Evolutionary conservation across 2,888 invertebrate genomes (phyloP), one percentile per base, ranked within the genome.

Genomic region (Pimpla rufipes): DNA sequence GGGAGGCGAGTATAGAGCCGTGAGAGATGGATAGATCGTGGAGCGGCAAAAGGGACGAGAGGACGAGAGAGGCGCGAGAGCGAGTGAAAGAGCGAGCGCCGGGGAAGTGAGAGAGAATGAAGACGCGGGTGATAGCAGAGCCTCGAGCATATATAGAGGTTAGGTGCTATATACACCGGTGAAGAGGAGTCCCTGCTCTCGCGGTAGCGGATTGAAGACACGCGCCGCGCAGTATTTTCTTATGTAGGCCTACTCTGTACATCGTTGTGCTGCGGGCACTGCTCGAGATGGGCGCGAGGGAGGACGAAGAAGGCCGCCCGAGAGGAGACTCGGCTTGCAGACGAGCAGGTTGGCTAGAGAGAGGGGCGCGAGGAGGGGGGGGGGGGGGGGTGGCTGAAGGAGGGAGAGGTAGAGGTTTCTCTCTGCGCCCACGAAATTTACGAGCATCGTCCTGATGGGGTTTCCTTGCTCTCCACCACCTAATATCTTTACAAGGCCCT

Each of bases 401-500:
- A 88, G 88, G 66, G 59, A 68, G 68, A 77, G 64, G 55, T 35
- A 55, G 78, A 86, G 57, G 29, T 29, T 29, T 40, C 55, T 62
- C 55, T 40, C 40, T 76, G 62, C 73, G 29, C 55, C 85, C 81
- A 78, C 85, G 83, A 90, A 92, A 93, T 93, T 93, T 93, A 93
- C 91, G 91, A 91, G 89, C 88, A 83, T 82, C 85, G 84, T 83
- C 89, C 89, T 92, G 93, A 93, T 93, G 92, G 92, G 91, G 89
- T 93, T 93, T 92, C 87, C 92, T 89, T 92, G 92, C 91, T 89
- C 67, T 87, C 81, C 89, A 86, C 89, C 88, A 88, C 89, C 91
- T 92, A 92, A 93, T 92, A 92, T 92, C 91, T 90, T 91, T 90
- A 90, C 89, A 87, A 85, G 88, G 86, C 87, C 87, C 85, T 86